Conservation (phyloP, 2,888 invertebrate genomes). For the Lomographa bimaculata region DNA sequence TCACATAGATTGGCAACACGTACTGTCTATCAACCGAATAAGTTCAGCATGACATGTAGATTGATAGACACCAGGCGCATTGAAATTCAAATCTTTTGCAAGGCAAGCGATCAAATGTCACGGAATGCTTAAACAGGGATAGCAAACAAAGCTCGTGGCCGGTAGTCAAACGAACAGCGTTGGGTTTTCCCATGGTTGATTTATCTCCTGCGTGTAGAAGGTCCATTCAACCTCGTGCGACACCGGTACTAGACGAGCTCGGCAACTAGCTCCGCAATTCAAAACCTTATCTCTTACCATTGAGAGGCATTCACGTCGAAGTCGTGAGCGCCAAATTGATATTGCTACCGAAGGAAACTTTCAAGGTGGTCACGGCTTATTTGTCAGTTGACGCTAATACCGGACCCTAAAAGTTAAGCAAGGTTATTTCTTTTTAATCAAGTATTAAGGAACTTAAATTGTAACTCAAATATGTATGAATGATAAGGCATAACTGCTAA, state of each 20-base stretch:
- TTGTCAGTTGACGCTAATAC: constrained; percentile 37
- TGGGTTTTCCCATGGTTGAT: constrained; percentile 59
- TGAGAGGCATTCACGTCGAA: constrained; percentile 14
- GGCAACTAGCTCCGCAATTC: constrained; percentile 19
- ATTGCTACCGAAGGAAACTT: constrained; percentile 36
- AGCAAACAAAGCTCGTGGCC: constrained; percentile 45
- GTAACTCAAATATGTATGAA: constrained; percentile 25
- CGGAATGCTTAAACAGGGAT: constrained; percentile 32
- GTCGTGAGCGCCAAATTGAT: constrained; percentile 35
- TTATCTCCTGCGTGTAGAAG: constrained; percentile 50
- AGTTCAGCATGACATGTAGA: constrained; percentile 16
- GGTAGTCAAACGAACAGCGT: constrained; percentile 30
- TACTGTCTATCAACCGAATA: constrained; percentile 5
- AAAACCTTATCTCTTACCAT: constrained; percentile 32
- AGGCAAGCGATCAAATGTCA: constrained; percentile 52
- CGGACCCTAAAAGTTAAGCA: constrained; percentile 28
- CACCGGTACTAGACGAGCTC: constrained; percentile 21
- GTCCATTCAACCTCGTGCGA: constrained; percentile 49
- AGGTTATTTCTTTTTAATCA: constrained; percentile 36
- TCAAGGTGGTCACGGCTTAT: constrained; percentile 39
- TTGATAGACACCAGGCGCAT: constrained; percentile 18
- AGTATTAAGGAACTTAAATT: constrained; percentile 32
- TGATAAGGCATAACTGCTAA: constrained; percentile 24
- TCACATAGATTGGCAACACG: neutral
- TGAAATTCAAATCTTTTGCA: constrained; percentile 36